Evolutionary conservation across 2,113 vertebrate species (phyloP), one percentile per base, ranked within the genome.

Genomic region (Kobus ellipsiprymnus): DNA sequence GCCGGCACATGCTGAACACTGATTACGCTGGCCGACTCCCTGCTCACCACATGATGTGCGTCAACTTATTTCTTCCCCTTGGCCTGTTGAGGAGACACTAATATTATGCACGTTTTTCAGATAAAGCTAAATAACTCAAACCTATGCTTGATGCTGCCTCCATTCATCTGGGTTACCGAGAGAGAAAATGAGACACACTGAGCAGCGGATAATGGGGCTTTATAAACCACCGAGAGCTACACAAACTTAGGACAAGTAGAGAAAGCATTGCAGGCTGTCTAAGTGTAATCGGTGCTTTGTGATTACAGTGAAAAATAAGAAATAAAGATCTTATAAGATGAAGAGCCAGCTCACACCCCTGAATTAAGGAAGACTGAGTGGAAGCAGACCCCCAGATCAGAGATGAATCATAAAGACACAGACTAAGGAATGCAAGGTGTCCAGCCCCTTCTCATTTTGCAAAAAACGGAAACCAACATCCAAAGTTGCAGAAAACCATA

Each of bases 241-340:
- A 33, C 2, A 46, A 55, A 92, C 6, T 3, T 30, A 87, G 50
- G 52, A 67, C 9, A 44, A 44, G n/a, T 78, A 83, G 0, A 48
- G 23, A 96, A 86, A 96, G 36, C 6, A n/a, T 1, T 46, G 46
- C 52, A 82, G n/a, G 71, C 33, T 62, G 12, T 60, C 44, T 36
- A 62, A 50, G 10, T 94, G 23, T 84, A 48, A 85, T 0, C 29
- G 60, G 83, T 59, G 11, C 16, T 96, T 46, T 77, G 54, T 40
- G 55, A 86, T 81, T n/a, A 71, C 2, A 57, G 33, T 21, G 29
- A 74, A 88, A 94, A 92, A 23, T 30, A 81, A 96, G 52, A 88
- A 94, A 50, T 17, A 25, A 62, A 82, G 16, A 91, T 55, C 81
- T 88, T 74, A 77, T 3, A 40, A 67, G 50, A 33, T 29, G 7